phyloP scores from a whole-genome alignment of 2,797 vertebrate species.

The Antrozous pallidus region DNA sequence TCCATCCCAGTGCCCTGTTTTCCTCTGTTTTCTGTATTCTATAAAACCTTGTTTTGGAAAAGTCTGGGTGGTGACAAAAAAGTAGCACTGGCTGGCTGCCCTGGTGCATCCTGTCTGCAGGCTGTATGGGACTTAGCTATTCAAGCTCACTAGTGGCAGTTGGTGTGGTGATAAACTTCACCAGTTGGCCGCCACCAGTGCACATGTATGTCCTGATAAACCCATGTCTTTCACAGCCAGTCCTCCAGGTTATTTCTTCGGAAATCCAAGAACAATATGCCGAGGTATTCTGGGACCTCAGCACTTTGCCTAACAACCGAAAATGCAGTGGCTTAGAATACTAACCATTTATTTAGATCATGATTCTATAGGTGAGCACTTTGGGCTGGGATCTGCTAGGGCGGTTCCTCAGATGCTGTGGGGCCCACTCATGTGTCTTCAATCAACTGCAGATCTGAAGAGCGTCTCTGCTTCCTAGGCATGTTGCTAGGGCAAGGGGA shows the following conservation, averaged over 20 bases:
- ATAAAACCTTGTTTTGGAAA: not conserved
- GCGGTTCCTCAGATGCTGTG: not conserved
- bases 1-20: not conserved
- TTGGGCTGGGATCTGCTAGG: not conserved
- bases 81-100: not conserved
- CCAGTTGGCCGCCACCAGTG: not conserved
- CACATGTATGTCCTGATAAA: not conserved
- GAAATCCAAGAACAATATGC: not conserved
- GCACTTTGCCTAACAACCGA: not conserved
- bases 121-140: no score
- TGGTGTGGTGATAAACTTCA: no score
- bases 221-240: not conserved
- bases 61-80: not conserved
- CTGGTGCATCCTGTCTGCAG: no score
- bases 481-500: not conserved
- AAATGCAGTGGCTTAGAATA: not conserved
- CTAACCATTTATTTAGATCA: not conserved
- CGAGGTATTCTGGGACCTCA: not conserved
- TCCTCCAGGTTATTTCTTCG: no score
- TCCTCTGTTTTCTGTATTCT: not conserved
- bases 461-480: not conserved
- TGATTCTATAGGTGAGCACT: not conserved
- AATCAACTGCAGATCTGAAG: not conserved
- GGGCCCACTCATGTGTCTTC: not conserved
- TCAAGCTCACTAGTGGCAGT: no score